Evolutionary conservation across 2,797 vertebrate species (phyloP).

Genomic region (Thalassophryne amazonica): DNA sequence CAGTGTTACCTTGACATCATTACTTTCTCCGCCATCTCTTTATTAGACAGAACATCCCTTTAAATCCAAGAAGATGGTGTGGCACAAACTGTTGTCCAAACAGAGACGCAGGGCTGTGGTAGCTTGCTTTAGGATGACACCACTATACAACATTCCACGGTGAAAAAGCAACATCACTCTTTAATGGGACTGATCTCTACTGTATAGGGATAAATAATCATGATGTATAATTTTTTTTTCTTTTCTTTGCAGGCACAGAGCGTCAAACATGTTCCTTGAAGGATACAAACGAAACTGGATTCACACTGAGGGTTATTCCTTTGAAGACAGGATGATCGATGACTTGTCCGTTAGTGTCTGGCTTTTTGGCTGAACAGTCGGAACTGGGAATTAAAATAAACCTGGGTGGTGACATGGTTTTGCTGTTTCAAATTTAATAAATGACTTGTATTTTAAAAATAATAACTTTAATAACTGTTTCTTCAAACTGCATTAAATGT

Average conservation of each 20-base stretch:
- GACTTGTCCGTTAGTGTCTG: conserved; percentile 88
- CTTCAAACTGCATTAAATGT: too few relatives aligned
- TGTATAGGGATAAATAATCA: not conserved
- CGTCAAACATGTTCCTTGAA: conserved; percentile 94
- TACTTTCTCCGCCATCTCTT: not conserved
- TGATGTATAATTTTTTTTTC: not conserved
- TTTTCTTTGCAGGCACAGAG: conserved; percentile 81
- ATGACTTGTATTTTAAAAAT: too few relatives aligned
- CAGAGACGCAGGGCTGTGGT: conserved; percentile 92
- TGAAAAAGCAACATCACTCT: conserved; percentile 25
- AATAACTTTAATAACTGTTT: too few relatives aligned
- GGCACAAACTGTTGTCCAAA: conserved; percentile 93
- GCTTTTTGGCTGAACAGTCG: too few relatives aligned
- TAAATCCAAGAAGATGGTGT: conserved; percentile 95
- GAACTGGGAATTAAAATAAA: too few relatives aligned
- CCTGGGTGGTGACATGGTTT: too few relatives aligned
- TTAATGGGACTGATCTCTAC: too few relatives aligned
- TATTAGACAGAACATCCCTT: conserved; percentile 88
- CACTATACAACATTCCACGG: conserved; percentile 92
- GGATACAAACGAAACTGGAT: conserved; percentile 90
- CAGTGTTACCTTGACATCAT: too few relatives aligned
- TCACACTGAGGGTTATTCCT: conserved; percentile 87
- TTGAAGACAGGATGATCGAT: conserved; percentile 94
- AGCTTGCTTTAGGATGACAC: conserved; percentile 94
- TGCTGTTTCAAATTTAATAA: too few relatives aligned